Evolutionary conservation across 64 coral and sea anemone genomes (phyloP), one percentile per base, ranked within the genome.

Genomic region (Pachyseris speciosa): DNA sequence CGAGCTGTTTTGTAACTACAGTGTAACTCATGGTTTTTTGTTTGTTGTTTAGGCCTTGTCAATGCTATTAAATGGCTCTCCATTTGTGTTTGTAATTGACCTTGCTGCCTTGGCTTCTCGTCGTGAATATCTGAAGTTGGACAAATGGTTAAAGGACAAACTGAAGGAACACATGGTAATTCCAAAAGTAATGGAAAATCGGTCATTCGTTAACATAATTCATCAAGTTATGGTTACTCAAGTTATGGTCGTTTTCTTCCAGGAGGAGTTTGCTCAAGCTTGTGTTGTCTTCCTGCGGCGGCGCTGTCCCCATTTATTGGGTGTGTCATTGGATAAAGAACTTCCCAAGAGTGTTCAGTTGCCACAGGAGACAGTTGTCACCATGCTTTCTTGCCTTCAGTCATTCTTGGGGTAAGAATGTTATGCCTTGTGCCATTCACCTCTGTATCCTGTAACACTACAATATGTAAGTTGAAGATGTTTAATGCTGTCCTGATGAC

Each of bases 121-220:
- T 48, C 94, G 97, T 31, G 97, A 99, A 80, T 99, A 99, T 55
- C 83, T 99, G 1, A 99, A 99, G 79, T 74, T 99, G 31, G 97
- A 99, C 58, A 99, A 99, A 57, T 99, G 97, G 97, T 74, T 99
- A 53, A 99, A 93, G 63, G 97, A 99, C 72, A 99, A 99, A 58
- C 72, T 99, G 3, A 92, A 94, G 19, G 97, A 99, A 66, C 97
- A 99, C 57, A 90, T 93, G 89, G 97, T 95, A 71, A 25, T 61
- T 4, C 15, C 15, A 55, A 4, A 0, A 5, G 17, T 11, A 45
- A 45, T 11, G 4, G 43, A 45, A 45, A 11, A 11, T 45, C 43
- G 11, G 4, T 45, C 11, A 45, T 45, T 45, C 11, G 43, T 11
- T 45, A 11, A 17, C 4, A 17, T 57, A 20, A 57, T 4, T 16